Conservation (phyloP, 2,888 invertebrate genomes). For the Chaitophorus viminalis region DNA sequence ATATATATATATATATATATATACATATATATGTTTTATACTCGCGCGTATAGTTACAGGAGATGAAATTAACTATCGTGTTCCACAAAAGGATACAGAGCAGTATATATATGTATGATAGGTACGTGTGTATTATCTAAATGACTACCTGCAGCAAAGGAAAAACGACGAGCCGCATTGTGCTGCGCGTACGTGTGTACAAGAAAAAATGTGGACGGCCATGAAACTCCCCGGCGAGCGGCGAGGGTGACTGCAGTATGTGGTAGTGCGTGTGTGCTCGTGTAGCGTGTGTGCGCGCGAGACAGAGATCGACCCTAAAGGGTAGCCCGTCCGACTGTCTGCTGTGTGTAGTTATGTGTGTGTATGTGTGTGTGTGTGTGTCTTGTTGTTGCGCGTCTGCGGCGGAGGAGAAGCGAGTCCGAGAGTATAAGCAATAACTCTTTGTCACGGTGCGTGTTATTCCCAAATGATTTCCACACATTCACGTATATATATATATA, state of each 20-base stretch:
- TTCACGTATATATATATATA: too few relatives aligned
- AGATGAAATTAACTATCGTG: slow-evolving; percentile 30
- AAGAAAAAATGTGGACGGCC: slow-evolving; percentile 56
- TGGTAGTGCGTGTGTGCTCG: too few relatives aligned
- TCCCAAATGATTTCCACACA: slow-evolving; percentile 26
- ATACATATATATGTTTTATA: too few relatives aligned
- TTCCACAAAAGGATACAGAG: slow-evolving; percentile 38
- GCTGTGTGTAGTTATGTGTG: too few relatives aligned
- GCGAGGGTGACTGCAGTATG: slow-evolving; percentile 30
- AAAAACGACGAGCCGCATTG: slow-evolving; percentile 24
- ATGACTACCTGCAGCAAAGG: slow-evolving; percentile 46
- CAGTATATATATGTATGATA: background rate
- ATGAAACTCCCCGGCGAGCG: slow-evolving; percentile 41
- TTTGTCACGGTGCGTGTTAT: slow-evolving; percentile 40
- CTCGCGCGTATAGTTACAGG: background rate
- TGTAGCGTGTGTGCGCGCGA: background rate
- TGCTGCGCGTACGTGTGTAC: background rate
- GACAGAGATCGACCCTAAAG: slow-evolving; percentile 44
- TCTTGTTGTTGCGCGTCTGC: slow-evolving; percentile 33
- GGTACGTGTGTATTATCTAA: background rate
- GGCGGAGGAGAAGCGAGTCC: background rate
- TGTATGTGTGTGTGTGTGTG: too few relatives aligned
- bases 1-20: background rate
- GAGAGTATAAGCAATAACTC: slow-evolving; percentile 30
- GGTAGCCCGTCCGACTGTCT: slow-evolving; percentile 43